A percentile compares a stretch with the other conserved stretches of the same genome.
These are phyloP conservation scores for Grallaria varia DNA, from an alignment of 2,113 vertebrate species.

Conservation along the genomic window DNA sequence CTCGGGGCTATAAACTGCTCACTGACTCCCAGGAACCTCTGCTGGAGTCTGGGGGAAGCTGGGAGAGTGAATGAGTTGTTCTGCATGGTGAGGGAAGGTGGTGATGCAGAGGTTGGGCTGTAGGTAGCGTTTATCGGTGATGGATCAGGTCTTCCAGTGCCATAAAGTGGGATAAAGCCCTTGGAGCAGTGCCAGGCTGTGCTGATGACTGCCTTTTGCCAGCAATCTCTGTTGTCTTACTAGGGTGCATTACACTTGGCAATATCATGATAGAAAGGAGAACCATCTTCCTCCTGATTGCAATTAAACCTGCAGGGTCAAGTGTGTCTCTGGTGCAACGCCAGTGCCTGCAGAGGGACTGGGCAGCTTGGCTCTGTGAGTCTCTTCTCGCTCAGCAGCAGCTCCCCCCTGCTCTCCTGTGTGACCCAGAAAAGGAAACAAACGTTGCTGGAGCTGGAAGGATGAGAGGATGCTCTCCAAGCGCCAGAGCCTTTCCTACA, in stretches of 20 bases:
- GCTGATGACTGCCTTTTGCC: background rate
- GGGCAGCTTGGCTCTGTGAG: background rate
- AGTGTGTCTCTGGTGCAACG: accelerated
- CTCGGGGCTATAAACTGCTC: background rate
- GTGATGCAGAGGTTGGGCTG: background rate
- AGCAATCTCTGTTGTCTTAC: background rate
- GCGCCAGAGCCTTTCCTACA: background rate
- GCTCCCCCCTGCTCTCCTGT: background rate
- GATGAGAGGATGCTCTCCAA: background rate
- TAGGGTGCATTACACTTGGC: background rate
- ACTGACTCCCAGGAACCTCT: background rate
- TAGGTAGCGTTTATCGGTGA: accelerated
- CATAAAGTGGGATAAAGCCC: background rate
- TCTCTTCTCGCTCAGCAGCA: background rate
- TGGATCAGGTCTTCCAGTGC: too few species aligned
- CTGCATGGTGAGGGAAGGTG: background rate
- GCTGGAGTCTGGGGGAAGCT: too few species aligned
- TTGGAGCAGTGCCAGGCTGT: background rate
- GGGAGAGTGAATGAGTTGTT: background rate
- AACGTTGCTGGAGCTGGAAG: background rate
- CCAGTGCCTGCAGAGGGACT: background rate
- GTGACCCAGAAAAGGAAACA: background rate
- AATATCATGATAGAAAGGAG: background rate
- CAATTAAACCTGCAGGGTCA: background rate
- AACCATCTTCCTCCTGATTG: background rate